Base-by-base conservation (phyloP, 2,888 invertebrate species). In the Troides helena region DNA sequence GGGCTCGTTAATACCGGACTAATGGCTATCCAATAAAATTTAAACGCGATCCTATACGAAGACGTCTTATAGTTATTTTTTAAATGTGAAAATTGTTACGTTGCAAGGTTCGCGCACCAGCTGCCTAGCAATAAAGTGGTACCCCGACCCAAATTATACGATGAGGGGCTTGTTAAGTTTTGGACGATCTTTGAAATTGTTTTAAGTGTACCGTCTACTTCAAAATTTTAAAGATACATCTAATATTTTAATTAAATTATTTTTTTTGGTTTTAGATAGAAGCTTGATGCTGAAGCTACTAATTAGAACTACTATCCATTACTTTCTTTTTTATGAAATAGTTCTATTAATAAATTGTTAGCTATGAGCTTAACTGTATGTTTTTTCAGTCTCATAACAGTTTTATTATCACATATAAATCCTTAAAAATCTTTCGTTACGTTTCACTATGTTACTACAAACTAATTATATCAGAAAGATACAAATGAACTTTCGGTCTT, bases 1-100 rank as follows among this genome's bases (percentile, higher is more conserved):
- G 75, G 71, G 80, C 79, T 84, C 80, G 84, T 84, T 81, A 79
- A 76, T 80, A 77, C 68, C 73, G 68, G 72, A 70, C 74, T 78
- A 77, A 80, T 77, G 74, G 78, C 76, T 75, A 78, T 77, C 78
- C 77, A 84, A 86, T 85, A 82, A 88, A 86, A 76, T 82, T 82
- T 80, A 78, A 83, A 85, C 81, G 80, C 72, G 74, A 72, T 76
- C 75, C 74, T 76, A 75, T 76, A 79, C 77, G 77, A 81, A 81
- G 73, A 80, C 80, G 78, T 80, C 79, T 79, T 75, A 75, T 78
- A 77, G 72, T 81, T 82, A 85, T 86, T 88, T 88, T 30, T 87
- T 83, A 81, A 83, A 90, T 82, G 88, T 88, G 87, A 87, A 90
- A 90, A 89, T 88, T 89, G 82, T 84, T 84, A 83, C 77, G 81